phyloP scores from a whole-genome alignment of 2,113 vertebrate species.

The Mola mola region DNA sequence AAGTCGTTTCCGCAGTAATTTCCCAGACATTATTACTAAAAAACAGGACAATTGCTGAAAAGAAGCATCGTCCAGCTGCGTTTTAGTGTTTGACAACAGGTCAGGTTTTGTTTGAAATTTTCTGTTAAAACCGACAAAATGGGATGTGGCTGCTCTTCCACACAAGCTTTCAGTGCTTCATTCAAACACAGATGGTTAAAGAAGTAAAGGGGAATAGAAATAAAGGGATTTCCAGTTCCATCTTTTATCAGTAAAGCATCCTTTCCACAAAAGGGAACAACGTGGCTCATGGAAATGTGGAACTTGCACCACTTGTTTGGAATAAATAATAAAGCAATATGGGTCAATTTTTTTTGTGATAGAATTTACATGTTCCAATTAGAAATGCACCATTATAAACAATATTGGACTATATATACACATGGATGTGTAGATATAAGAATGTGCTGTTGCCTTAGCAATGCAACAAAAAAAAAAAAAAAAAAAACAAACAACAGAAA shows the following conservation, averaged over 20 bases:
- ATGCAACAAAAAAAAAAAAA: no score
- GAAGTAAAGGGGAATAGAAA: background rate
- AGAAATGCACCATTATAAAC: no score
- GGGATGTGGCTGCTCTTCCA: conserved; percentile 1
- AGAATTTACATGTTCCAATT: no score
- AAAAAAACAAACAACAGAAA: no score
- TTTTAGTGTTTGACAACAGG: conserved; percentile 28
- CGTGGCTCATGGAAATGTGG: background rate
- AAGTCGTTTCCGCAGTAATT: background rate
- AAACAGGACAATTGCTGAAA: background rate
- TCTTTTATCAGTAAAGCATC: background rate
- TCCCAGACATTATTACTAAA: background rate
- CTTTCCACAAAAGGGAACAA: background rate
- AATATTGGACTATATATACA: no score
- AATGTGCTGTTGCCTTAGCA: no score
- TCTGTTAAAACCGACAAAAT: background rate
- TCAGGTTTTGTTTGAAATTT: conserved; percentile 19
- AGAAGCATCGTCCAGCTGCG: background rate
- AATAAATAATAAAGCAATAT: background rate
- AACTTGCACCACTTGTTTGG: background rate
- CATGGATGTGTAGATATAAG: no score
- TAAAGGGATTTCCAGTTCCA: background rate
- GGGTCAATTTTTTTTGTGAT: background rate
- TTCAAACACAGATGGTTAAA: conserved; percentile 10
- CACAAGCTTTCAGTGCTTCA: conserved; percentile 1